Evolutionary conservation across 2,797 vertebrate genomes (phyloP).

Genomic region (Epinephelus awoara): DNA sequence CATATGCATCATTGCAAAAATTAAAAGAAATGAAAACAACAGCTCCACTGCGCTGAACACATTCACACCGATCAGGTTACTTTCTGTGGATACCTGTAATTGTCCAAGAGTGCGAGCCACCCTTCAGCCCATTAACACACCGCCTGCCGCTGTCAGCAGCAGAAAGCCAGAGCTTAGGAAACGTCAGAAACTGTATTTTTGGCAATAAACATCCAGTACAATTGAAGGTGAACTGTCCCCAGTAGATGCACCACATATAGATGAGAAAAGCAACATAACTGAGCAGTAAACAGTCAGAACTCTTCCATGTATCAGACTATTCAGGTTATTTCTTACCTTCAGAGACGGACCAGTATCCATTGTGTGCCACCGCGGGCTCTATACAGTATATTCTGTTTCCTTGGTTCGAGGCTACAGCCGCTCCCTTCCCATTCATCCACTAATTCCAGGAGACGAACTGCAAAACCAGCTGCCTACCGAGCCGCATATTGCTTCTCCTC

Average conservation of each 20-base stretch:
- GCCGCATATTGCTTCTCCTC: slow-evolving; percentile 63
- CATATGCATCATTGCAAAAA: neutral
- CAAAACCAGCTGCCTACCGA: slow-evolving; percentile 55
- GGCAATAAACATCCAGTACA: neutral
- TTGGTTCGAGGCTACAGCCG: slow-evolving; percentile 67
- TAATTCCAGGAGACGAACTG: slow-evolving; percentile 77
- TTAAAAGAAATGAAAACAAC: neutral
- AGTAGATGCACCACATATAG: neutral
- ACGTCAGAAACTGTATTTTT: neutral
- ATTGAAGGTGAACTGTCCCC: neutral
- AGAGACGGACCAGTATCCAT: slow-evolving; percentile 69
- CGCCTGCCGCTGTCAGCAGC: neutral
- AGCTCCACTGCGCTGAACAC: neutral
- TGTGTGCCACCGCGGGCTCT: slow-evolving; percentile 48
- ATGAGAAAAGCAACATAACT: neutral
- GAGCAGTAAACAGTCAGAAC: neutral
- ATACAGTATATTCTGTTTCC: slow-evolving; percentile 15
- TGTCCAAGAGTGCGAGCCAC: slow-evolving; percentile 26
- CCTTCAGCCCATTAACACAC: slow-evolving; percentile 37
- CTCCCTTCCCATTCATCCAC: slow-evolving; percentile 72
- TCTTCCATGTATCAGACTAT: neutral
- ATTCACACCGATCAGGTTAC: slow-evolving; percentile 35
- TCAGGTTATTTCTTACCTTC: slow-evolving; percentile 68
- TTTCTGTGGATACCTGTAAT: slow-evolving; percentile 55
- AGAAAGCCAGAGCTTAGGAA: slow-evolving; percentile 2